A percentile compares a stretch with the other conserved stretches of the same genome.
Conservation (phyloP, 64 coral and sea anemone species). For the Dendrophyllia cribrosa region DNA sequence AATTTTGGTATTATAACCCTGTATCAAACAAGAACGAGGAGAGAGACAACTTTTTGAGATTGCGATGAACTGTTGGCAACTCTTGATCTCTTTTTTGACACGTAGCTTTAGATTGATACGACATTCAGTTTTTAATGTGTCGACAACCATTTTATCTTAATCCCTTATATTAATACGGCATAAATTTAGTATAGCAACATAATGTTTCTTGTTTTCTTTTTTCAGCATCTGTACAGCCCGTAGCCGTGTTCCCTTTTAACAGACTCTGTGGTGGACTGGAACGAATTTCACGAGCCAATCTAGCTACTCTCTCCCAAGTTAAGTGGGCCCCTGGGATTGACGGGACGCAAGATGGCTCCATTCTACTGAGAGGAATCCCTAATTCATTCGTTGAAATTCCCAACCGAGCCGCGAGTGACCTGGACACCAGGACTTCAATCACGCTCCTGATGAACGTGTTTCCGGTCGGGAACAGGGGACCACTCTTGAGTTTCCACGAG, state of each 20-base stretch:
- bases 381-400: slow-evolving; percentile 64
- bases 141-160: no score
- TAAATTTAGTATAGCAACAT: no score
- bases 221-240: slow-evolving; percentile 23
- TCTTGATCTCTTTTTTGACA: no score
- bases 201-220: not conserved
- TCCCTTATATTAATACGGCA: no score
- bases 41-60: no score
- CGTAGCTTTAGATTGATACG: no score
- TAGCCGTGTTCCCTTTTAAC: slow-evolving; percentile 75
- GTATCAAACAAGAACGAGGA: no score
- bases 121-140: no score
- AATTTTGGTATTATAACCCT: no score
- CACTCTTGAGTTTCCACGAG: slow-evolving; percentile 69
- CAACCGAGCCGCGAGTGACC: slow-evolving; percentile 19
- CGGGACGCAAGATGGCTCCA: not conserved
- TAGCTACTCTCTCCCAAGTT: slow-evolving; percentile 27
- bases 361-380: slow-evolving; percentile 53
- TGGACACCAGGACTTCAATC: slow-evolving; percentile 74
- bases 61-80: no score
- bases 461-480: slow-evolving; percentile 59
- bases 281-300: slow-evolving; percentile 41
- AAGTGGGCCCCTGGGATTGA: slow-evolving; percentile 23
- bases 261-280: slow-evolving; percentile 26
- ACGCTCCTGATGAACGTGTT: slow-evolving; percentile 62